Percentiles rank a stretch among this genome's conserved stretches.
phyloP scores from a whole-genome alignment of 2,113 vertebrate genomes.

The Solenodon paradoxus region DNA sequence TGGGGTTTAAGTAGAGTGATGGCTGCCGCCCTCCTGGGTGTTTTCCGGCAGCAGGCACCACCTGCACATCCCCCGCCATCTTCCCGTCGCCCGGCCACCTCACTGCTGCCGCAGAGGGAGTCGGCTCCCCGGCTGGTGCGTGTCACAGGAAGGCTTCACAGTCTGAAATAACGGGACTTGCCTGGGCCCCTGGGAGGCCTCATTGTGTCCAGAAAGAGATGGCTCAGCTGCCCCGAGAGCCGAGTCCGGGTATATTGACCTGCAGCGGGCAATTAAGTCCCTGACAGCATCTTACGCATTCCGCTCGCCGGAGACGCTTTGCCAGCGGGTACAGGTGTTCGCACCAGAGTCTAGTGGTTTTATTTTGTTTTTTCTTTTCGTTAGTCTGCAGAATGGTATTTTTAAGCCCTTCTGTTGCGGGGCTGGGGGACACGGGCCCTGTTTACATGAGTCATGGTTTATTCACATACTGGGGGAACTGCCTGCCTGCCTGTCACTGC shows the following conservation, averaged over 20 bases:
- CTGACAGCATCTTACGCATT: conserved; percentile 79
- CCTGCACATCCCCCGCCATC: background rate
- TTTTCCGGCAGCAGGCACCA: conserved; percentile 50
- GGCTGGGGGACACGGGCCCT: background rate
- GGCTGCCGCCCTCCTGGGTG: conserved; percentile 37
- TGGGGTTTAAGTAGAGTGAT: conserved; percentile 49
- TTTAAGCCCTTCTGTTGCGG: conserved; percentile 72
- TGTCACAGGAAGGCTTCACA: conserved; percentile 77
- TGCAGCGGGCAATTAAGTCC: conserved; percentile 83
- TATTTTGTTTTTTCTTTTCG: conserved; percentile 71
- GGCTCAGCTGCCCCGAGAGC: conserved; percentile 81
- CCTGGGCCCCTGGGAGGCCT: conserved; percentile 75
- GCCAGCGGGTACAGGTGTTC: conserved; percentile 81
- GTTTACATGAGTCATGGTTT: conserved; percentile 46
- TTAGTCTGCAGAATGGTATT: conserved; percentile 80
- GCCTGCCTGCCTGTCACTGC: background rate
- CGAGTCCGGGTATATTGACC: conserved; percentile 78
- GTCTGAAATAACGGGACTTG: conserved; percentile 73
- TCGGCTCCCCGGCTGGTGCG: conserved; percentile 62
- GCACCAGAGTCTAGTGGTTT: conserved; percentile 72
- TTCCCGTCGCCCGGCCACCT: background rate
- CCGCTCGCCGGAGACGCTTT: conserved; percentile 77
- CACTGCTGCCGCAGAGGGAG: background rate
- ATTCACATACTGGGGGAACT: conserved; percentile 10
- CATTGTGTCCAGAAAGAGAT: conserved; percentile 78